phyloP scores from a whole-genome alignment of 2,113 vertebrate species.

The Protomyctophum bolini region DNA sequence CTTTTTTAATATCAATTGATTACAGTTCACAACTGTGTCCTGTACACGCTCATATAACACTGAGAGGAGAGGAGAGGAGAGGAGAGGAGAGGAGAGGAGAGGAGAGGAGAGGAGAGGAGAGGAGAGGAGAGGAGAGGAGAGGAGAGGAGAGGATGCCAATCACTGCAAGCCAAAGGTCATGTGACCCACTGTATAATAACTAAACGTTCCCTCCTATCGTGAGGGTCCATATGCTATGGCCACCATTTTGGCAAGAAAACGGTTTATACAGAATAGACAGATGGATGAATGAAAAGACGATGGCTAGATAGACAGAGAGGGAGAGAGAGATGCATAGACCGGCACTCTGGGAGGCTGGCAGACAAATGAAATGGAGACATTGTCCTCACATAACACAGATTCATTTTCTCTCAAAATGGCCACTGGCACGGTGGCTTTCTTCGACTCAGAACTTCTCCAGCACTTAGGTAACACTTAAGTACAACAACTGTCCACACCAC shows the following conservation, averaged over 20 bases:
- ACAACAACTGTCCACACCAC: neutral
- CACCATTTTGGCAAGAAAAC: too few relatives aligned
- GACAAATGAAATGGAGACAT: too few relatives aligned
- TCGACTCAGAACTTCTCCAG: neutral
- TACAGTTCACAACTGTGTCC: too few relatives aligned
- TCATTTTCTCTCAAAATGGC: slow-evolving; percentile 4
- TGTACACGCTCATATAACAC: too few relatives aligned
- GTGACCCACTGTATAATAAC: neutral
- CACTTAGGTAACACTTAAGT: neutral
- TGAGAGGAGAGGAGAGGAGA: neutral
- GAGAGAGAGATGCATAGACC: neutral
- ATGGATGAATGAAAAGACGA: neutral
- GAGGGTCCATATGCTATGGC: too few relatives aligned
- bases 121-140: slow-evolving; percentile 13
- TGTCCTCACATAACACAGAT: too few relatives aligned
- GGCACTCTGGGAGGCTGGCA: too few relatives aligned
- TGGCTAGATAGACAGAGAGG: neutral
- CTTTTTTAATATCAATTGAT: too few relatives aligned
- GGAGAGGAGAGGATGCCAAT: slow-evolving; percentile 31
- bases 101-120: slow-evolving; percentile 8
- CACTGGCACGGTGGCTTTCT: neutral
- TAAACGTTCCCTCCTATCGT: neutral
- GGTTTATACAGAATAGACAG: neutral
- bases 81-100: slow-evolving; percentile 33
- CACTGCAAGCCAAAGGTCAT: slow-evolving; percentile 40